A percentile compares a stretch with the other conserved stretches of the same genome.
These are phyloP conservation scores for Bradypodion ventrale DNA, from an alignment of 2,797 vertebrate genomes.

Conservation along the genomic window DNA sequence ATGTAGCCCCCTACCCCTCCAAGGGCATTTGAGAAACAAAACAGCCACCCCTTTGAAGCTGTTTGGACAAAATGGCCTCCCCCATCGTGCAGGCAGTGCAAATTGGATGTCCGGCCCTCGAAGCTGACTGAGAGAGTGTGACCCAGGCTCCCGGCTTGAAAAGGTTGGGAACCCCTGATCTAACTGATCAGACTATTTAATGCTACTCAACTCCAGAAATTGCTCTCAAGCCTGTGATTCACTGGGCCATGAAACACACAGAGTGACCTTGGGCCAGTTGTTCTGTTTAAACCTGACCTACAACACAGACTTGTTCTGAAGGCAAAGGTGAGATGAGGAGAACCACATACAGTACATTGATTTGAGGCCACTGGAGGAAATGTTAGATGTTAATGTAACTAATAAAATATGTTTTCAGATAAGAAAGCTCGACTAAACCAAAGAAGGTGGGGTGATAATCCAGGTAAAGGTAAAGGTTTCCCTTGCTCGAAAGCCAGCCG, in stretches of 20 bases:
- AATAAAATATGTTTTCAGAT: background rate
- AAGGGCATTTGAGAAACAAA: too few relatives aligned
- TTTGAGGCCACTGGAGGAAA: background rate
- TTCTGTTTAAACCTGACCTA: background rate
- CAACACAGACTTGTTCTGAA: background rate
- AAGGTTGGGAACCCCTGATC: too few relatives aligned
- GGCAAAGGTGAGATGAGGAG: background rate
- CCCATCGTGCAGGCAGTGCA: too few relatives aligned
- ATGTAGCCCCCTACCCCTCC: too few relatives aligned
- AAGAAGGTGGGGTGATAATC: background rate
- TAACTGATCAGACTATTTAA: background rate
- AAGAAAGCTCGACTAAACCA: background rate
- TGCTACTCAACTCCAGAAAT: background rate
- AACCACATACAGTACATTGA: background rate
- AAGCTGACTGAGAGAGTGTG: too few relatives aligned
- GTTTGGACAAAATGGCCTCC: too few relatives aligned
- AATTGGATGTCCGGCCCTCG: too few relatives aligned
- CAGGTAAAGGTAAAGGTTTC: too few relatives aligned
- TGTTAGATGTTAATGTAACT: background rate
- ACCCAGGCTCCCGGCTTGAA: too few relatives aligned
- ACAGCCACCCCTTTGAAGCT: too few relatives aligned
- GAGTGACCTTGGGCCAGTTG: background rate
- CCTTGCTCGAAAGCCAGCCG: too few relatives aligned
- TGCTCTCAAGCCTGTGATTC: background rate
- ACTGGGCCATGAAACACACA: background rate